These are phyloP conservation scores for Philopedon plagiatum DNA, from an alignment of 2,888 invertebrate genomes.

Conservation along the genomic window DNA sequence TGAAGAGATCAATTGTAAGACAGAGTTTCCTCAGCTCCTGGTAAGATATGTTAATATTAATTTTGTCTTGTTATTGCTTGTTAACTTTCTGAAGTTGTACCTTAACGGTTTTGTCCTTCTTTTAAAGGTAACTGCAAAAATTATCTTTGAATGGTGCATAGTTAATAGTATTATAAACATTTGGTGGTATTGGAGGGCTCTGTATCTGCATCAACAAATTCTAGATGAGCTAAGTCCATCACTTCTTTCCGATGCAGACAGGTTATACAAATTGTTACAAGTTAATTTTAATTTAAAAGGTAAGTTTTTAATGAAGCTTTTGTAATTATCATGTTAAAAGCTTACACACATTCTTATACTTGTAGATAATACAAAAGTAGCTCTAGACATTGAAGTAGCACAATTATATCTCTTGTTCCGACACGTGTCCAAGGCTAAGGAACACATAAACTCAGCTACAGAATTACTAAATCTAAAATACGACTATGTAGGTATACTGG, in stretches of 20 bases:
- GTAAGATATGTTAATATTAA: constrained; percentile 21
- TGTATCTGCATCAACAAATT: constrained; percentile 82
- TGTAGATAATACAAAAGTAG: constrained; percentile 56
- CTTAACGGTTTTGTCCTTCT: not conserved
- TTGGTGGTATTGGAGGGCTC: constrained; percentile 84
- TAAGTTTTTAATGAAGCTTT: constrained; percentile 49
- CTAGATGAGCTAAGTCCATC: constrained; percentile 82
- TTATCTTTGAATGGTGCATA: constrained; percentile 65
- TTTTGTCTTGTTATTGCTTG: not conserved
- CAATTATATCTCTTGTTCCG: constrained; percentile 83
- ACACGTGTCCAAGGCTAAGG: constrained; percentile 79
- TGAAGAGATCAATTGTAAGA: constrained; percentile 78
- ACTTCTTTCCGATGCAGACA: constrained; percentile 75
- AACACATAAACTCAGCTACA: constrained; percentile 77
- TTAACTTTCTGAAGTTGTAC: too few species aligned
- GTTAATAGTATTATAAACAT: constrained; percentile 66
- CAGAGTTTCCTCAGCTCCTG: constrained; percentile 72
- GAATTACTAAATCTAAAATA: constrained; percentile 77
- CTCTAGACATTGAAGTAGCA: constrained; percentile 73
- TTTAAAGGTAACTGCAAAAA: constrained; percentile 63
- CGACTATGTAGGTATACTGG: constrained; percentile 83
- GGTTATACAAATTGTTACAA: constrained; percentile 63
- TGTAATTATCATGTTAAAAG: too few species aligned
- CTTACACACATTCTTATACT: too few species aligned
- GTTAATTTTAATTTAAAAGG: constrained; percentile 62